These are phyloP conservation scores for Portunus trituberculatus DNA, from an alignment of 1,140 invertebrate genomes.

Conservation along the genomic window DNA sequence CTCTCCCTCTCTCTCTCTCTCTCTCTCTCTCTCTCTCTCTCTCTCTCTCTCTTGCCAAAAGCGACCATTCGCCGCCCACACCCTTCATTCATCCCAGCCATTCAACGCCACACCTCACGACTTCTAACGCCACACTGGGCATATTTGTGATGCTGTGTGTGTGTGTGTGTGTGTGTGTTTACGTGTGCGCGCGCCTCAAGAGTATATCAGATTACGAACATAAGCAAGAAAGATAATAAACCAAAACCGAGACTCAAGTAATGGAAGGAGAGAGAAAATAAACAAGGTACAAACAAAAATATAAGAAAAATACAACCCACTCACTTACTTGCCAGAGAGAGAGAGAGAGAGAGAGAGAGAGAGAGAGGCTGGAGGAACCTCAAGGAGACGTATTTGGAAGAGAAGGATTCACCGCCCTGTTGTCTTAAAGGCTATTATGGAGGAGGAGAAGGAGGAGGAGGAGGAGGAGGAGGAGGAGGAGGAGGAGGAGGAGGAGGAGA, in stretches of 20 bases:
- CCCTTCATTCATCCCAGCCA: not conserved
- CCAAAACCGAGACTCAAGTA: not conserved
- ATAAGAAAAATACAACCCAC: too few relatives aligned
- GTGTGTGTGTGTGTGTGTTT: slow-evolving; percentile 44
- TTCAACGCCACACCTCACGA: not conserved
- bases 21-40: not conserved
- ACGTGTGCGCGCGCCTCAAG: not conserved
- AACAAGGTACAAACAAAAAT: too few relatives aligned
- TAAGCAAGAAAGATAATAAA: not conserved
- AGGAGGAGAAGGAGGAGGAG: not conserved
- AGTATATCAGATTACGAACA: not conserved
- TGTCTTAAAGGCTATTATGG: not conserved
- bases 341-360: slow-evolving; percentile 30
- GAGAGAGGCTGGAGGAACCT: not conserved
- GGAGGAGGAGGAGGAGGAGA: not conserved
- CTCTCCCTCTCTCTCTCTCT: not conserved
- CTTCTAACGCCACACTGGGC: not conserved
- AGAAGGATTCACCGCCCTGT: slow-evolving; percentile 5
- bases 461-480: not conserved
- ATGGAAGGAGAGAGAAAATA: not conserved
- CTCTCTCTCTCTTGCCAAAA: not conserved
- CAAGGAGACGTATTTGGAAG: not conserved
- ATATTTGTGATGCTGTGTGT: not conserved
- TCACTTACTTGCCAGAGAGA: not conserved
- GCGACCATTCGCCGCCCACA: not conserved